phyloP scores from a whole-genome alignment of 2,797 vertebrate species.

The Parauchenoglanis ngamensis region DNA sequence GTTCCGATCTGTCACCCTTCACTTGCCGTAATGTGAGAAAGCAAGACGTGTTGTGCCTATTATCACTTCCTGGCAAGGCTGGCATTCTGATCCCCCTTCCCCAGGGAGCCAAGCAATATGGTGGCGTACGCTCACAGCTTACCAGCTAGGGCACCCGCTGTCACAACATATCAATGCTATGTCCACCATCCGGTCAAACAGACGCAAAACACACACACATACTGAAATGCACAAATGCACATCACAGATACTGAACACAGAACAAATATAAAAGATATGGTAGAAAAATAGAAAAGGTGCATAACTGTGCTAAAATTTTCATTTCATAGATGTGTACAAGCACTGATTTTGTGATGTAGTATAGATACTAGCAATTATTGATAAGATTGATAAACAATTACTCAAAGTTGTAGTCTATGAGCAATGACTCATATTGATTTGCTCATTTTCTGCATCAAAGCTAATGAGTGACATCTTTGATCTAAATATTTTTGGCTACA shows the following conservation, averaged over 20 bases:
- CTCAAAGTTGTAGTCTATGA: background rate
- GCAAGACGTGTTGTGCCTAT: conserved; percentile 89
- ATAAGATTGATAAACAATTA: background rate
- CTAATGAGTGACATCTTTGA: background rate
- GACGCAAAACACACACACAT: conserved; percentile 19
- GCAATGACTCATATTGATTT: background rate
- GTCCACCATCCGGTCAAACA: conserved; percentile 55
- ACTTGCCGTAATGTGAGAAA: conserved; percentile 86
- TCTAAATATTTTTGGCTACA: background rate
- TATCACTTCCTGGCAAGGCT: conserved; percentile 84
- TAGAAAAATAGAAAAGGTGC: background rate
- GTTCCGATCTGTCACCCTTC: conserved; percentile 85
- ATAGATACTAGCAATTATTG: background rate
- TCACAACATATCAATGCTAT: conserved; percentile 79
- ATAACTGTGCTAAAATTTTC: background rate
- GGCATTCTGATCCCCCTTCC: conserved; percentile 81
- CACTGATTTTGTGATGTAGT: background rate
- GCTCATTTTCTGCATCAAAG: too few relatives aligned
- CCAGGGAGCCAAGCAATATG: conserved; percentile 82
- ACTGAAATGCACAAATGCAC: conserved; percentile 17
- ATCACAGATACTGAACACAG: conserved; percentile 1
- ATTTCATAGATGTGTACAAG: background rate
- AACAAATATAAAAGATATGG: background rate
- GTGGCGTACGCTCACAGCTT: conserved; percentile 77
- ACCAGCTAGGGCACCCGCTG: conserved; percentile 75